Base-by-base conservation (phyloP, 1,140 invertebrate genomes). In the Papilio helenus region DNA sequence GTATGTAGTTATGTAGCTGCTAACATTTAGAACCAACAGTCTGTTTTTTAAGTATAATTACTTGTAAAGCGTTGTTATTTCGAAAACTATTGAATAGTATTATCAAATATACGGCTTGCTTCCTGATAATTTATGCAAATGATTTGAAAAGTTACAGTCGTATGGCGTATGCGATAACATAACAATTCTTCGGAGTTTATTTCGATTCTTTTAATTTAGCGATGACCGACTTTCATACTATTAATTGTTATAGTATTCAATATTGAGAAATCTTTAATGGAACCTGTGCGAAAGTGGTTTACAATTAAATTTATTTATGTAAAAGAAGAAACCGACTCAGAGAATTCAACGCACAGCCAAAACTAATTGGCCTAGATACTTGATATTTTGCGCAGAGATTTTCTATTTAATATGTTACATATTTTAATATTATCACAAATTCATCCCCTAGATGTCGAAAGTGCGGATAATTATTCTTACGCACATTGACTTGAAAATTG, bases 201-300 rank as follows among this genome's bases (percentile, higher is more conserved):
- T 55, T 55, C 51, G 51, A 20, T 8, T 55, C 5, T 55, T 55
- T 55, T 8, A 55, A 55, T 55, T 55, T n/a, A 55, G 18, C 5
- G 20, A n/a, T 55, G n/a, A 55, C 51, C 51, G 51, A 55, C 51
- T 55, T 55, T 55, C 51, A 9, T 55, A 55, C 8, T 55, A 20
- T 55, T 55, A 55, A 55, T 55, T 55, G n/a, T 20, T 55, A 55
- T 55, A n/a, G 51, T 55, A 55, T 49, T 49, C 14, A 49, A 16
- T 16, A 49, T 55, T 55, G 51, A n/a, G 51, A 55, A 55, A 55
- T 55, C 51, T 55, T 55, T 55, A 20, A 55, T 55, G 51, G 51
- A 49, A 55, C 51, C 51, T 20, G n/a, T 55, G 51, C 51, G 18
- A 55, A 55, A 55, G 51, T 55, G 51, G 18, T 55, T 20, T 5